Percentiles rank a stretch among this genome's conserved stretches.
phyloP scores from a whole-genome alignment of 2,888 invertebrate genomes.

The Scaptomyza reducta region DNA sequence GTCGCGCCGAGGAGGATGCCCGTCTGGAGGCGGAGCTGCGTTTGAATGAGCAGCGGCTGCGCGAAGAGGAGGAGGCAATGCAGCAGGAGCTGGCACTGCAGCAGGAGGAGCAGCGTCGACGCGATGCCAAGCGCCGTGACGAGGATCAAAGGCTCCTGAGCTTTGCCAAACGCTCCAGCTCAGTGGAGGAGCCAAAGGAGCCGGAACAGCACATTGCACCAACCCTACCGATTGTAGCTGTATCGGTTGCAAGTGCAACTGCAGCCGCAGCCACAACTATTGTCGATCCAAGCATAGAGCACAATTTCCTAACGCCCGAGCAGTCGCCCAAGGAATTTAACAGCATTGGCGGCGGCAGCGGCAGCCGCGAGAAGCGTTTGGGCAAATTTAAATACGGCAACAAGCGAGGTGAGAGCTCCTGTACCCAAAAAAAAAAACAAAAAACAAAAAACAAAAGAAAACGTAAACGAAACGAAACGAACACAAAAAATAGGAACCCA shows the following conservation, averaged over 20 bases:
- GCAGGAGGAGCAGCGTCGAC: conserved; percentile 68
- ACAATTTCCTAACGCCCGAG: conserved; percentile 81
- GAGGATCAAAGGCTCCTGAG: conserved; percentile 77
- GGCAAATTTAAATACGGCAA: conserved; percentile 85
- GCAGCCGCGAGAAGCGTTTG: conserved; percentile 83
- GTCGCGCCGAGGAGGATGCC: conserved; percentile 69
- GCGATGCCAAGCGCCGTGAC: conserved; percentile 76
- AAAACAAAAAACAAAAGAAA: background rate
- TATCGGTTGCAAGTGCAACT: no score
- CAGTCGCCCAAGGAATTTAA: conserved; percentile 70
- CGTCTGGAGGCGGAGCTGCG: conserved; percentile 70
- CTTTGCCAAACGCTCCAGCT: conserved; percentile 72
- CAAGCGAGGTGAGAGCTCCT: conserved; percentile 85
- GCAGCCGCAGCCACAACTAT: background rate
- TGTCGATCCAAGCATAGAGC: conserved; percentile 48
- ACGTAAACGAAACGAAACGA: conserved; percentile 1
- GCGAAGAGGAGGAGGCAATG: conserved; percentile 70
- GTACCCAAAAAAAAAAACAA: conserved; percentile 33
- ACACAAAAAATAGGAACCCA: conserved; percentile 16
- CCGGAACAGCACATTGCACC: conserved; percentile 1
- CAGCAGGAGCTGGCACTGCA: conserved; percentile 65
- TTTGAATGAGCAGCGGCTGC: conserved; percentile 68
- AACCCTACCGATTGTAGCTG: background rate
- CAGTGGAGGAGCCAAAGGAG: conserved; percentile 29
- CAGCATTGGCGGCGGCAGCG: conserved; percentile 64